Percentiles rank a stretch among this genome's conserved stretches.
Evolutionary conservation across 2,797 vertebrate genomes (phyloP).

Genomic region (Tapera naevia): DNA sequence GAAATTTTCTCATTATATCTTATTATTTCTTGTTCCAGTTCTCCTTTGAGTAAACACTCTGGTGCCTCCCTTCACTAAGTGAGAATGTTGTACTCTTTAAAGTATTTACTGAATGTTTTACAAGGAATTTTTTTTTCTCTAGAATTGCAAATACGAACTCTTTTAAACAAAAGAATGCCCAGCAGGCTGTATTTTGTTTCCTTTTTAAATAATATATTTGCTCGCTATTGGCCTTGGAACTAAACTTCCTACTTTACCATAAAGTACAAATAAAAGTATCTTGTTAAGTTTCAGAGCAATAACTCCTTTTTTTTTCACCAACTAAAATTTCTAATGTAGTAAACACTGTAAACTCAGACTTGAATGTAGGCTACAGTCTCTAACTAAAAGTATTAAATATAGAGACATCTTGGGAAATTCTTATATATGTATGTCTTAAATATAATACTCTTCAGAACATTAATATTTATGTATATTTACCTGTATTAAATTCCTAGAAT

Average conservation of each 20-base stretch:
- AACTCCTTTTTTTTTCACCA: not conserved
- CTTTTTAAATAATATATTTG: conserved; percentile 51
- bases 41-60: not conserved
- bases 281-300: not conserved
- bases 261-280: not conserved
- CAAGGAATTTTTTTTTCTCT: not conserved
- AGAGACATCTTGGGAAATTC: not conserved
- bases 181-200: conserved; percentile 23
- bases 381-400: not conserved
- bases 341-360: not conserved
- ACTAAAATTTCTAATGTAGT: not conserved
- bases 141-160: conserved; percentile 22
- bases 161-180: conserved; percentile 35
- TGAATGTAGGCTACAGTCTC: not conserved
- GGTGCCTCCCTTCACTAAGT: not conserved
- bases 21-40: not conserved
- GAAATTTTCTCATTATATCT: not conserved
- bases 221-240: conserved; percentile 9
- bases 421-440: not conserved
- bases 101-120: conserved; percentile 24
- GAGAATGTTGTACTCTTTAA: not conserved
- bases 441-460: not conserved
- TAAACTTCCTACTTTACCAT: conserved; percentile 15
- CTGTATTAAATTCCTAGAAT: not conserved
- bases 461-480: not conserved